Evolutionary conservation across 92 coral and sea anemone species (phyloP), one percentile per base, ranked within the genome.

Genomic region (Heliopora coerulea): DNA sequence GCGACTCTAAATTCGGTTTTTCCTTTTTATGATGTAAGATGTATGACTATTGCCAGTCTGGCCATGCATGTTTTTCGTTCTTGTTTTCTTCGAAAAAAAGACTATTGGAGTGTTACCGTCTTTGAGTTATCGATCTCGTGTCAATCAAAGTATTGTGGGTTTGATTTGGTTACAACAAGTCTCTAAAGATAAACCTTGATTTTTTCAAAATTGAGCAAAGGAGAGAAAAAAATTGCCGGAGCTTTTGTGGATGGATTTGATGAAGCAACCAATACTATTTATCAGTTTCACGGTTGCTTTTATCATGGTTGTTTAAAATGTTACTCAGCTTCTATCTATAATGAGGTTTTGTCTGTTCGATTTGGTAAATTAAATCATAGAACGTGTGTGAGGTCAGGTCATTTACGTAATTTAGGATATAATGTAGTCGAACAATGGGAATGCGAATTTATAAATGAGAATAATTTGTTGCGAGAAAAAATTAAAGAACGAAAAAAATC

Each of bases 371-470:
- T 58, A 10, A 26, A 9, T 12, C 2, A 24, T 58, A 58, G 13
- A 58, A 24, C 8, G 21, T 58, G 21, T 21, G 32, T 58, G 15
- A 8, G 8, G 0, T 58, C 49, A 69, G 30, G 23, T 10, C 62
- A 69, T 21, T 44, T 69, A 19, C 25, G 49, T 21, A 46, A 30
- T 21, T 8, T 6, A 10, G 76, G 60, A 14, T 69, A 48, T 49
- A 69, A 48, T 20, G 62, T n/a, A n/a, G n/a, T 69, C 49, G 24
- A 69, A 37, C 48, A 19, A 23, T 69, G 76, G 76, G 76, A 69
- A 69, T 69, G 76, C 19, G 76, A 69, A 11, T 69, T 27, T 46
- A 48, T 69, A 46, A 24, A 54, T 21, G 49, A 56, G 0, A 46
- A 31, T 19, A 29, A 37, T 11, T 46, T 15, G 48, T 48, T 62